Evolutionary conservation across 1,140 invertebrate species (phyloP).

Genomic region (Bathynomus jamesi): DNA sequence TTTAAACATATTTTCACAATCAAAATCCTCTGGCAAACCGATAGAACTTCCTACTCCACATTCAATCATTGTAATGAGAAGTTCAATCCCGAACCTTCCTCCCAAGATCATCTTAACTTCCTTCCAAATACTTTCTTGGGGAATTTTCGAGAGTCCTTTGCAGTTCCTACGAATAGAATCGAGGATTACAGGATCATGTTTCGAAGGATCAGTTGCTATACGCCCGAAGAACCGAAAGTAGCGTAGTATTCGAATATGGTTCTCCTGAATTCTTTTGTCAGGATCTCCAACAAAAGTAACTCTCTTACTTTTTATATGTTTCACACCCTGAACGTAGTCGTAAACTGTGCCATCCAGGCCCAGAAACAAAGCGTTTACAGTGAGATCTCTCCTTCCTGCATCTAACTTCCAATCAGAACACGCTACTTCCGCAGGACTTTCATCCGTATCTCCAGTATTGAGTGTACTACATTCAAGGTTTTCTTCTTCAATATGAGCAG

Average conservation of each 20-base stretch:
- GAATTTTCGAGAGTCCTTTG: constrained; percentile 68
- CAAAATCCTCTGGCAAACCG: constrained; percentile 60
- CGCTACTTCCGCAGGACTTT: constrained; percentile 85
- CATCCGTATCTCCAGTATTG: constrained; percentile 87
- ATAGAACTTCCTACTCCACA: constrained; percentile 63
- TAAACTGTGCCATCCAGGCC: constrained; percentile 88
- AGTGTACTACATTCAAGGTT: constrained; percentile 90
- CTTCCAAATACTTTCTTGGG: constrained; percentile 94
- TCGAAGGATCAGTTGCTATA: constrained; percentile 60
- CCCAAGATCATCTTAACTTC: constrained; percentile 84
- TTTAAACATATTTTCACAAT: constrained; percentile 59
- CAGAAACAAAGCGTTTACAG: constrained; percentile 98
- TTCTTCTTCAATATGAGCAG: constrained; percentile 85
- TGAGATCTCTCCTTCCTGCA: constrained; percentile 90
- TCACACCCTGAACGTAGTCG: constrained; percentile 94
- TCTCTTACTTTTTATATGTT: constrained; percentile 70
- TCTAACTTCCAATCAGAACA: constrained; percentile 92
- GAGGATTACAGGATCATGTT: constrained; percentile 69
- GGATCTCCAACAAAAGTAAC: constrained; percentile 89
- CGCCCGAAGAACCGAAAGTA: constrained; percentile 94
- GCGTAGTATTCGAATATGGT: constrained; percentile 88
- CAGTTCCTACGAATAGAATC: constrained; percentile 71
- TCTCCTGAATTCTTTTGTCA: constrained; percentile 79
- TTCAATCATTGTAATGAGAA: constrained; percentile 71
- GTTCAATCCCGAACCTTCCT: constrained; percentile 65